Evolutionary conservation across 2,888 invertebrate species (phyloP), one percentile per base, ranked within the genome.

Genomic region (Rotaria magnacalcarata): DNA sequence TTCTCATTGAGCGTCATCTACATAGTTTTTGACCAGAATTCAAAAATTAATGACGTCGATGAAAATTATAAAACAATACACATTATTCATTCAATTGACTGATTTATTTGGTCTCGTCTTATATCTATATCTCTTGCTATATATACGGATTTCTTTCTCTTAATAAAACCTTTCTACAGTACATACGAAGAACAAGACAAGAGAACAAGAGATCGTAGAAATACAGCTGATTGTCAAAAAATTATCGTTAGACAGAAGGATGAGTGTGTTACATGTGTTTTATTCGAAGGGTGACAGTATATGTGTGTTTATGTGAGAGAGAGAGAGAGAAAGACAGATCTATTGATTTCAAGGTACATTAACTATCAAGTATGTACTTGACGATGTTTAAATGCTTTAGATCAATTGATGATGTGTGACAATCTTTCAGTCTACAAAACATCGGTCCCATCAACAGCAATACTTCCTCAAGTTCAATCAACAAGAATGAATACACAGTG

Each of bases 171-270:
- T 67, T 19, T 67, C 2, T 27, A 16, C 14, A 67, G 19, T 67
- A 34, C 27, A 6, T 34, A 34, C 34, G 34, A 27, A 34, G 34
- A 34, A 27, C 6, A 19, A 67, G 34, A 56, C 56, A 6, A 56
- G 19, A 67, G 34, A 19, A 67, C 5, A 27, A 67, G 16, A 34
- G 34, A 34, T 56, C 24, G 56, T 56, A 56, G 34, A 67, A 67
- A 54, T 34, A 67, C 67, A 67, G 67, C 67, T 67, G 67, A 67
- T 67, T 67, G 67, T 67, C 67, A 67, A 67, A 67, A 34, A 34
- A 67, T 56, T 54, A 56, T 8, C 24, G 24, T 8, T 56, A 56
- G 56, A 24, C 56, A 56, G 24, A 56, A 1, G 6, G 24, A 34
- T 67, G 34, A 67, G 27, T 67, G 34, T 2, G 34, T 21, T 67